Evolutionary conservation across 2,113 vertebrate genomes (phyloP), one percentile per base, ranked within the genome.

Genomic region (Sebastes schlegelii): DNA sequence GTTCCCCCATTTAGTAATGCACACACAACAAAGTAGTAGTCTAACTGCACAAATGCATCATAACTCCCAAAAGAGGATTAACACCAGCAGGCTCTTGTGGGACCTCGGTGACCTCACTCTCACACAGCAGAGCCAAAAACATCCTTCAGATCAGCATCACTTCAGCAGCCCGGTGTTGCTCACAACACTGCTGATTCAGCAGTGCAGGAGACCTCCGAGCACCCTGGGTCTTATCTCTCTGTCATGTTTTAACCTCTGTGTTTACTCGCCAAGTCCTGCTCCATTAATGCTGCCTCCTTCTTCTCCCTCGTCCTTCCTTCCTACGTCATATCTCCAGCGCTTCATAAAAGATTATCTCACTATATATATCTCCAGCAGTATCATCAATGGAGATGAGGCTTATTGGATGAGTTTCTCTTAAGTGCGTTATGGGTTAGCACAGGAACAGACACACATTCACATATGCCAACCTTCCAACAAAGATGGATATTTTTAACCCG

Each of bases 51-150:
- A 8, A 88, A 92, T 87, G 86, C 89, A 91, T 92, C 89, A 93
- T 88, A 93, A 93, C 92, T 95, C 92, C 91, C 90, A 93, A 91
- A 94, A 94, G 94, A 95, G 94, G 92, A 93, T 94, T 93, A 93
- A 84, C 88, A 91, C 52, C 85, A 93, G 86, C 88, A 74, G 84
- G 88, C 93, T 91, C 91, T 82, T 84, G 83, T 80, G 82, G 91
- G 90, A 89, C 90, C 88, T 85, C 13, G 26, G 55, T 92, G 90
- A 94, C 90, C 93, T 92, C 89, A 90, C 92, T 91, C 86, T 89
- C 62, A 57, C 74, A 88, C 77, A 87, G 79, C 72, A 69, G 72
- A 80, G 77, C 73, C 83, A 77, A 82, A 91, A 88, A 92, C 88
- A 92, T 90, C 81, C 75, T 86, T 83, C 68, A 34, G 26, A 34